Conservation (phyloP, 2,888 invertebrate species). For the Parnassius glacialis region DNA sequence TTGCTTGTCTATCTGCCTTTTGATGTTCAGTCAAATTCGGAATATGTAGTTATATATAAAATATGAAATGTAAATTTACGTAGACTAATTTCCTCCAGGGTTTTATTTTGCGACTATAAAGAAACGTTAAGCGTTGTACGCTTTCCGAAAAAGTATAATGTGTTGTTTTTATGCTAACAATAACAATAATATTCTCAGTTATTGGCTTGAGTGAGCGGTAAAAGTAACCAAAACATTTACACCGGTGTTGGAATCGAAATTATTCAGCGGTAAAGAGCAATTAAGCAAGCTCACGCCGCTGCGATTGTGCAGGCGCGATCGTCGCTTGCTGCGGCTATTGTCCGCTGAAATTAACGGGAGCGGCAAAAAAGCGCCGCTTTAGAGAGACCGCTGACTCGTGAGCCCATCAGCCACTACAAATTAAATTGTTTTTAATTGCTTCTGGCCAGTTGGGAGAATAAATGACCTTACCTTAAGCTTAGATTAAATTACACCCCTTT, state of each 20-base stretch:
- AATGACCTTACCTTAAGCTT: not conserved
- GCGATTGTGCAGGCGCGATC: constrained; percentile 60
- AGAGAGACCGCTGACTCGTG: constrained; percentile 34
- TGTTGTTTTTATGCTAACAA: constrained; percentile 4
- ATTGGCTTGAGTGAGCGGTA: constrained; percentile 17
- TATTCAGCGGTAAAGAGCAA: constrained; percentile 62
- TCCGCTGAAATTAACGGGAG: constrained; percentile 62
- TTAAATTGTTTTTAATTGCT: constrained; percentile 28
- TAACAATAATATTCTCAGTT: constrained; percentile 11
- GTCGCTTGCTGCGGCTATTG: constrained; percentile 58
- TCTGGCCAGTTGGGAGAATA: constrained; percentile 5
- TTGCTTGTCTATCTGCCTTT: no score
- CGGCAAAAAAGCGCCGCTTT: constrained; percentile 54
- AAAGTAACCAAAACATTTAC: constrained; percentile 24
- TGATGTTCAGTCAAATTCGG: no score
- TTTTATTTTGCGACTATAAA: no score
- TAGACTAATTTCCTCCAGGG: no score
- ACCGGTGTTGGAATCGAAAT: constrained; percentile 47
- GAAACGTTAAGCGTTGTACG: not conserved
- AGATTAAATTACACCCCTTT: constrained; percentile 1
- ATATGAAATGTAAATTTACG: no score
- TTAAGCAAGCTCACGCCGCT: constrained; percentile 61
- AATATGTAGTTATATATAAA: no score
- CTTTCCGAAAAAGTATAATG: constrained; percentile 6
- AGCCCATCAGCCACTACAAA: constrained; percentile 29